Evolutionary conservation across 2,797 vertebrate species (phyloP).

Genomic region (Pseudochromis fuscus): DNA sequence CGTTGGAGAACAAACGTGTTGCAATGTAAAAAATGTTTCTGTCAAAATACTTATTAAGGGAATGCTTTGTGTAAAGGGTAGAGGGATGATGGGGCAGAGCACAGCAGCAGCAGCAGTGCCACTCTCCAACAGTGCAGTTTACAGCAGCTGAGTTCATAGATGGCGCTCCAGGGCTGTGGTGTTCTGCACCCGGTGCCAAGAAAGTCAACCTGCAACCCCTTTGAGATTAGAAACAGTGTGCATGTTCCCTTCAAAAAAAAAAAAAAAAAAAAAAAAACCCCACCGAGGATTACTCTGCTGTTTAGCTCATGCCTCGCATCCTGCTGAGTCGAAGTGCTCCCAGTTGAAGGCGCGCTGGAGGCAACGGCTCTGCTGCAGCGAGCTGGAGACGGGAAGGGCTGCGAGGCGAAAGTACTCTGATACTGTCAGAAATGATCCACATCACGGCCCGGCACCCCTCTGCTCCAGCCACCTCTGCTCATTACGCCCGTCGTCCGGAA

Average conservation of each 20-base stretch:
- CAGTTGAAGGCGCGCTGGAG: constrained; percentile 66
- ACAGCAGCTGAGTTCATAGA: constrained; percentile 45
- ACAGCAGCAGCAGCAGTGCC: constrained; percentile 10
- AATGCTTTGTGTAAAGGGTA: constrained; percentile 21
- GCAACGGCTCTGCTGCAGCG: constrained; percentile 51
- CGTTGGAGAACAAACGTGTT: constrained; percentile 22
- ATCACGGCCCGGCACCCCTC: constrained; percentile 58
- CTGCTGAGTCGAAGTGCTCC: constrained; percentile 67
- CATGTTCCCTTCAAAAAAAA: constrained; percentile 50
- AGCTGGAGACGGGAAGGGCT: constrained; percentile 51
- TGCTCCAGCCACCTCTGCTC: constrained; percentile 65
- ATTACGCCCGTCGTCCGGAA: constrained; percentile 68
- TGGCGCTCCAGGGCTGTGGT: constrained; percentile 46
- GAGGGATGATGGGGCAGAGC: constrained; percentile 23
- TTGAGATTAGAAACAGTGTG: constrained; percentile 63
- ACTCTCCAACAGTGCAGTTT: constrained; percentile 25
- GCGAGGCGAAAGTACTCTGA: constrained; percentile 59
- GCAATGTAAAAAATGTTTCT: constrained; percentile 15
- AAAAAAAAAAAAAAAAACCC: no score
- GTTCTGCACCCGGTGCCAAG: constrained; percentile 62
- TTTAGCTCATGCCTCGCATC: constrained; percentile 72
- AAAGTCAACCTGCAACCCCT: constrained; percentile 67
- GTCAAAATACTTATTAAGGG: constrained; percentile 4
- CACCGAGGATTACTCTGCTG: constrained; percentile 66
- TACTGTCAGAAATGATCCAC: constrained; percentile 73